Evolutionary conservation across 2,888 invertebrate species (phyloP).

Genomic region (Phasia obesa): DNA sequence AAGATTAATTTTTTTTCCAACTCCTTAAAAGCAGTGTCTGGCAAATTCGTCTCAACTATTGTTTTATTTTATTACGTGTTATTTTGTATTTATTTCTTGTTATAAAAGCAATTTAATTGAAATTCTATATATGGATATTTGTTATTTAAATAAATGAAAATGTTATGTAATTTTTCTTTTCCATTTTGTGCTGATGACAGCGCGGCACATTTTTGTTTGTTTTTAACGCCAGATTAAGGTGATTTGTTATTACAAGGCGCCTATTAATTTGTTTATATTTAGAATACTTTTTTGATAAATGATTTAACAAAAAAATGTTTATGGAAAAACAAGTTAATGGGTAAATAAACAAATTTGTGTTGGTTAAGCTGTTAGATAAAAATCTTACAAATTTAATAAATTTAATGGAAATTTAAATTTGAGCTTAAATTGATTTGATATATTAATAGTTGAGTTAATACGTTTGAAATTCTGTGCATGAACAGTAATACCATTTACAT

Average conservation of each 20-base stretch:
- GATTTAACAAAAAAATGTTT: slow-evolving; percentile 4
- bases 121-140: slow-evolving; percentile 39
- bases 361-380: slow-evolving; percentile 19
- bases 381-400: slow-evolving; percentile 19
- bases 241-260: slow-evolving; percentile 51
- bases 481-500: no score
- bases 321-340: slow-evolving; percentile 18
- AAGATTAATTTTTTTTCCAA: neutral
- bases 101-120: slow-evolving; percentile 40
- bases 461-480: no score
- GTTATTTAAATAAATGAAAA: slow-evolving; percentile 33
- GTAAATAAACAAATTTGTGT: slow-evolving; percentile 3
- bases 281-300: slow-evolving; percentile 13
- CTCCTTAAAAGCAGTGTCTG: slow-evolving; percentile 7
- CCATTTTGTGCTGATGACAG: slow-evolving; percentile 51
- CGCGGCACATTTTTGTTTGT: slow-evolving; percentile 15
- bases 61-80: slow-evolving; percentile 11
- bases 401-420: slow-evolving; percentile 12
- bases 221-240: slow-evolving; percentile 42
- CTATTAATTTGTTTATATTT: slow-evolving; percentile 30
- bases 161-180: slow-evolving; percentile 12
- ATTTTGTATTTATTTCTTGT: slow-evolving; percentile 3
- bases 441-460: neutral
- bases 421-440: neutral
- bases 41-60: slow-evolving; percentile 25